Evolutionary conservation across 2,888 invertebrate species (phyloP).

Genomic region (Pasiphila rectangulata): DNA sequence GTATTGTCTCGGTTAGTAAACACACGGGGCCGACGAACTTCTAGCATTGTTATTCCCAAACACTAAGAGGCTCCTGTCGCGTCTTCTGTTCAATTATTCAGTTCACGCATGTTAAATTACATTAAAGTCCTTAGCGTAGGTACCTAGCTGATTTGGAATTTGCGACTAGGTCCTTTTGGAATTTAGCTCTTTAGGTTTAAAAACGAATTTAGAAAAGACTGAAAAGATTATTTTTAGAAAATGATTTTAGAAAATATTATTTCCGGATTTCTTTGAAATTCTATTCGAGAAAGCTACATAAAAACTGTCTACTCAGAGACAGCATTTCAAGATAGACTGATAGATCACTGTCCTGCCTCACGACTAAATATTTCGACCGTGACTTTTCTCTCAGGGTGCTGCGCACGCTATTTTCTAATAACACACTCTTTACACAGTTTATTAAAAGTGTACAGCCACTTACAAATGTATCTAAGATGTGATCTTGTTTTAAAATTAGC

Average conservation of each 20-base stretch:
- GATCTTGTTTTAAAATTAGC: conserved; percentile 30
- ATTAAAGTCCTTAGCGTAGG: conserved; percentile 52
- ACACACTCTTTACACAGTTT: conserved; percentile 46
- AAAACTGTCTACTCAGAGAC: conserved; percentile 11
- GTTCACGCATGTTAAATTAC: conserved; percentile 61
- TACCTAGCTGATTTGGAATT: conserved; percentile 35
- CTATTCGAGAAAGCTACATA: neutral
- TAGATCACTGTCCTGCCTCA: conserved; percentile 36
- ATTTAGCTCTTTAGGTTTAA: neutral
- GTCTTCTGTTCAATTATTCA: conserved; percentile 58
- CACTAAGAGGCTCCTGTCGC: conserved; percentile 55
- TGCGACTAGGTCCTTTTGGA: conserved; percentile 4
- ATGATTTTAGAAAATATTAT: too few relatives aligned
- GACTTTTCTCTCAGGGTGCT: conserved; percentile 66
- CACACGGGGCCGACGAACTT: conserved; percentile 72
- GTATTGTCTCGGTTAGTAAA: conserved; percentile 58
- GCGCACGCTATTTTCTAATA: conserved; percentile 57
- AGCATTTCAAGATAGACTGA: conserved; percentile 14
- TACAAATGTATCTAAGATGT: conserved; percentile 28
- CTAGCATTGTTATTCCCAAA: conserved; percentile 72
- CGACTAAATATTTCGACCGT: conserved; percentile 64
- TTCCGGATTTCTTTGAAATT: too few relatives aligned
- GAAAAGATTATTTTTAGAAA: too few relatives aligned
- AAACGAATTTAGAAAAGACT: neutral
- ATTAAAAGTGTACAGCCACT: conserved; percentile 29